phyloP scores from a whole-genome alignment of 2,113 vertebrate genomes.

The Agapornis roseicollis region DNA sequence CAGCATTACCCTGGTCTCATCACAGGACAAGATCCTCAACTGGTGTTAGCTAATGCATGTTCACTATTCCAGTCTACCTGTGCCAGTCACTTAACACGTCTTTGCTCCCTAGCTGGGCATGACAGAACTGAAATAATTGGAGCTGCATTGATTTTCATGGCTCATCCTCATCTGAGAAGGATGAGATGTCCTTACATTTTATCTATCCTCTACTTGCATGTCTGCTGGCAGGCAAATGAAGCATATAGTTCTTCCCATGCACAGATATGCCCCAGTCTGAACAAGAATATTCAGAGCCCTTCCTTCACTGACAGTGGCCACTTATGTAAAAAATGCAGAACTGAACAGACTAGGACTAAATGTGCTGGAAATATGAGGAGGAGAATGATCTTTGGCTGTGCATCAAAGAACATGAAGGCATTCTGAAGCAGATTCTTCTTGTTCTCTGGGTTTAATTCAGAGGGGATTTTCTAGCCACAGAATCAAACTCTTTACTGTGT shows the following conservation, averaged over 20 bases:
- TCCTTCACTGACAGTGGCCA: not conserved
- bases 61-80: not conserved
- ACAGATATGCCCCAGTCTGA: not conserved
- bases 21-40: not conserved
- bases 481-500: not conserved
- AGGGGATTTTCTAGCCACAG: slow-evolving; percentile 32
- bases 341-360: slow-evolving; percentile 14
- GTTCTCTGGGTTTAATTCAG: slow-evolving; percentile 36
- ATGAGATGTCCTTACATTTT: not conserved
- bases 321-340: slow-evolving; percentile 36
- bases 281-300: not conserved
- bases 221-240: not conserved
- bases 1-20: not conserved
- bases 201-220: not conserved
- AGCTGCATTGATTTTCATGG: not conserved
- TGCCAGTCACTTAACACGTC: not conserved
- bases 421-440: slow-evolving; percentile 50
- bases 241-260: not conserved
- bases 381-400: slow-evolving; percentile 43
- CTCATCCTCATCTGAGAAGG: not conserved
- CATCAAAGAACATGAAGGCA: slow-evolving; percentile 37
- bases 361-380: slow-evolving; percentile 32
- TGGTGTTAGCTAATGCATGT: not conserved
- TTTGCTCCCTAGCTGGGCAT: not conserved
- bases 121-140: not conserved